phyloP scores from a whole-genome alignment of 1,140 invertebrate species.

The Micrasema minimum region DNA sequence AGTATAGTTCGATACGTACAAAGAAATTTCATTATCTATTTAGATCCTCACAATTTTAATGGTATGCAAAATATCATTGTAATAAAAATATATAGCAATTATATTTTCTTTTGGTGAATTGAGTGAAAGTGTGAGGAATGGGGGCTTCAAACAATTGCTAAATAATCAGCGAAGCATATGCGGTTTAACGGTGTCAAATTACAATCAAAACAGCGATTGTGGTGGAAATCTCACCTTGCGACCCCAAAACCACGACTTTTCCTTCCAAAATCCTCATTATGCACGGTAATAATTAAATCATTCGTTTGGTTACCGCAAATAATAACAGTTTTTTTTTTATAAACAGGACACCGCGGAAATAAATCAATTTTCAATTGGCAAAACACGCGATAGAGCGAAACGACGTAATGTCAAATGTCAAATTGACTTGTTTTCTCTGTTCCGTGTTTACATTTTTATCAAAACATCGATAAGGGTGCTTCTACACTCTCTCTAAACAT shows the following conservation, averaged over 20 bases:
- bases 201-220: conserved; percentile 23
- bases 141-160: background rate
- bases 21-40: too few species aligned
- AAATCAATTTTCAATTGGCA: too few species aligned
- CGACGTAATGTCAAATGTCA: conserved; percentile 15
- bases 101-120: too few species aligned
- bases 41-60: too few species aligned
- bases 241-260: conserved; percentile 84
- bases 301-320: background rate
- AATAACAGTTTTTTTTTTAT: too few species aligned
- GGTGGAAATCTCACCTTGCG: conserved; percentile 75
- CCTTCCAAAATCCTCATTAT: conserved; percentile 79
- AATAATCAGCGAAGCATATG: conserved; percentile 13
- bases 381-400: background rate
- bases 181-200: conserved; percentile 29
- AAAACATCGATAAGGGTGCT: too few species aligned
- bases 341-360: too few species aligned
- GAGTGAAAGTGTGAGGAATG: background rate
- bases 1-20: too few species aligned
- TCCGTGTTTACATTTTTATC: background rate
- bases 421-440: conserved; percentile 4
- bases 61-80: too few species aligned
- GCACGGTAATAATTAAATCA: conserved; percentile 15
- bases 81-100: too few species aligned
- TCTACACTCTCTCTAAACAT: too few species aligned